A percentile compares a stretch with the other conserved stretches of the same genome.
Conservation (phyloP, 2,113 vertebrate genomes). For the Perca fluviatilis region DNA sequence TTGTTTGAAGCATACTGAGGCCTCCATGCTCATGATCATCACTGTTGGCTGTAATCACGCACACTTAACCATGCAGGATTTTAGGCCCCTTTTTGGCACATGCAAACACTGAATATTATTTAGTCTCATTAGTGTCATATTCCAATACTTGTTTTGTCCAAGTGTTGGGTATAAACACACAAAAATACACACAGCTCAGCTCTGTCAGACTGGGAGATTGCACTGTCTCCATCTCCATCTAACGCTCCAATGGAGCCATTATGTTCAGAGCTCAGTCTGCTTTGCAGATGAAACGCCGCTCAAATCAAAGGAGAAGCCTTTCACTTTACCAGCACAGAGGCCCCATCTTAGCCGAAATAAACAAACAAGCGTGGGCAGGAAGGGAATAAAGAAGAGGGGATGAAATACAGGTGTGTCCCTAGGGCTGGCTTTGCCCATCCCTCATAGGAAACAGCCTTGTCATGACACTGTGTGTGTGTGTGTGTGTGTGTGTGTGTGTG, state of each 20-base stretch:
- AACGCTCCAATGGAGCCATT: slow-evolving; percentile 61
- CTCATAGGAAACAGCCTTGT: slow-evolving; percentile 70
- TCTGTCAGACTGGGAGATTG: slow-evolving; percentile 37
- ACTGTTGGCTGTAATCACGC: neutral
- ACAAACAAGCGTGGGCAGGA: slow-evolving; percentile 44
- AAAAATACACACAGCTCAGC: slow-evolving; percentile 21
- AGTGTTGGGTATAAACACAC: slow-evolving; percentile 27
- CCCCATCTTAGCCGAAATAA: slow-evolving; percentile 55
- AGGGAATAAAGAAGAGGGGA: slow-evolving; percentile 45
- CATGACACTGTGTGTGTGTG: too few relatives aligned
- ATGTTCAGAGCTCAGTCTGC: slow-evolving; percentile 48
- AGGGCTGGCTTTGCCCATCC: slow-evolving; percentile 59
- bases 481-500: too few relatives aligned
- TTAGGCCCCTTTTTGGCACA: neutral
- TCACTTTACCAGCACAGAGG: slow-evolving; percentile 23
- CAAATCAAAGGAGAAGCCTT: slow-evolving; percentile 65
- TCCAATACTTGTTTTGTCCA: slow-evolving; percentile 14
- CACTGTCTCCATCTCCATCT: slow-evolving; percentile 51
- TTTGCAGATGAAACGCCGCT: slow-evolving; percentile 66
- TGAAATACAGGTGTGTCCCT: slow-evolving; percentile 64
- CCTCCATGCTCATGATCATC: neutral
- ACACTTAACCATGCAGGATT: neutral
- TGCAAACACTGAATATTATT: slow-evolving; percentile 11
- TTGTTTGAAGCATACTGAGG: neutral
- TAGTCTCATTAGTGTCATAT: slow-evolving; percentile 32